Evolutionary conservation across 2,888 invertebrate genomes (phyloP).

Genomic region (Geophilus truncorum): DNA sequence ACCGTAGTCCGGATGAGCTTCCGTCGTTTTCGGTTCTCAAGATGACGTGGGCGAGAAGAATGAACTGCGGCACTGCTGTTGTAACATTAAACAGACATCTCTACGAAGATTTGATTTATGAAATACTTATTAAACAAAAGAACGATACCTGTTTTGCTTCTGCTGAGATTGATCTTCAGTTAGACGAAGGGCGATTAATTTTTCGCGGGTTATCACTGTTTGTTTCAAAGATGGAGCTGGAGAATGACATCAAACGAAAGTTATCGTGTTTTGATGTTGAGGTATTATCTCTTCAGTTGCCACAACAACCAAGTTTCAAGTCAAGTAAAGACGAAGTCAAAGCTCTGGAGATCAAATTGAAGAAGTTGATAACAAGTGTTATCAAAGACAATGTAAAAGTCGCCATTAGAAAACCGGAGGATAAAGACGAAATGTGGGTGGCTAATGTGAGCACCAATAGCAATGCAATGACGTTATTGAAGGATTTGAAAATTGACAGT

Average conservation of each 20-base stretch:
- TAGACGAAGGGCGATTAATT: neutral
- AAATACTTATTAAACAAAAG: neutral
- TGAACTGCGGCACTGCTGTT: neutral
- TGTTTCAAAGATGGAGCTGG: neutral
- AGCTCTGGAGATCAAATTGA: neutral
- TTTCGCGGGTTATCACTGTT: neutral
- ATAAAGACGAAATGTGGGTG: neutral
- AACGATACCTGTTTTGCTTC: neutral
- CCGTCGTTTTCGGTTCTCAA: neutral
- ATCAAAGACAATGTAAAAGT: neutral
- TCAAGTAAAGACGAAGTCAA: neutral
- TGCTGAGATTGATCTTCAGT: neutral
- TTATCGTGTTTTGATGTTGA: neutral
- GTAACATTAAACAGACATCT: neutral
- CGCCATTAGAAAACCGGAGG: neutral
- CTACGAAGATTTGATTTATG: neutral
- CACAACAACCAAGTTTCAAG: neutral
- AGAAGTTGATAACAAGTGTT: neutral
- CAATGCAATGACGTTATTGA: neutral
- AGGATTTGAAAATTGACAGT: neutral
- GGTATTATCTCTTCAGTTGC: neutral
- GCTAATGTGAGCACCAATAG: neutral
- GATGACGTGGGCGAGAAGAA: neutral
- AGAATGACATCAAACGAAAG: neutral
- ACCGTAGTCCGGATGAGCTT: neutral